A percentile compares a stretch with the other conserved stretches of the same genome.
Conservation (phyloP, 2,888 invertebrate species). For the Euplagia quadripunctaria region DNA sequence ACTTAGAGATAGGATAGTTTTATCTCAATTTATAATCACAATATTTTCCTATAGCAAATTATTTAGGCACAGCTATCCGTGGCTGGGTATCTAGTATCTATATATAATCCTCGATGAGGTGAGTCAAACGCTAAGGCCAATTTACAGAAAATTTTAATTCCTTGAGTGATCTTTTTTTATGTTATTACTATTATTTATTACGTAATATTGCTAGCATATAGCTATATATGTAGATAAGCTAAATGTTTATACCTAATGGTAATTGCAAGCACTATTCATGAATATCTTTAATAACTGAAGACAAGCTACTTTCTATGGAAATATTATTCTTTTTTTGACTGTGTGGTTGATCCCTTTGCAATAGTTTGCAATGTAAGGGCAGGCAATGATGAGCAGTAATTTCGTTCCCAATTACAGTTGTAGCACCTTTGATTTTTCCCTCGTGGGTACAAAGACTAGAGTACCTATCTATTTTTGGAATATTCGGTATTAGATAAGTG, state of each 20-base stretch:
- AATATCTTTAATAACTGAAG: neutral
- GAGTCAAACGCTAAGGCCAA: neutral
- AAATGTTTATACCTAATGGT: no score
- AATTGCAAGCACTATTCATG: neutral
- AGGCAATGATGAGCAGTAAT: rapidly evolving
- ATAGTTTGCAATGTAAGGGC: neutral
- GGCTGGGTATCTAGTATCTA: no score
- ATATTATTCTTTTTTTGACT: no score
- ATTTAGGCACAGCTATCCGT: no score
- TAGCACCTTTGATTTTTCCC: neutral
- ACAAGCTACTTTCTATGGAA: no score
- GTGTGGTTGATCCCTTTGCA: neutral
- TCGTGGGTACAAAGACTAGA: neutral
- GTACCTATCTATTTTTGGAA: neutral
- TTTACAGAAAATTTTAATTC: neutral
- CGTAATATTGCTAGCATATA: no score
- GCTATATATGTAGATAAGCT: no score
- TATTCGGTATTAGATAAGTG: neutral
- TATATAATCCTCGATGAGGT: no score
- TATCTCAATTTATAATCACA: no score
- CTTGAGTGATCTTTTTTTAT: neutral
- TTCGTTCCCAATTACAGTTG: neutral
- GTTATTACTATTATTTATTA: no score
- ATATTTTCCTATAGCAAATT: no score
- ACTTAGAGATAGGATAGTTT: no score